Evolutionary conservation across 1,140 invertebrate species (phyloP), one percentile per base, ranked within the genome.

Genomic region (Diplogasteroides magnus): DNA sequence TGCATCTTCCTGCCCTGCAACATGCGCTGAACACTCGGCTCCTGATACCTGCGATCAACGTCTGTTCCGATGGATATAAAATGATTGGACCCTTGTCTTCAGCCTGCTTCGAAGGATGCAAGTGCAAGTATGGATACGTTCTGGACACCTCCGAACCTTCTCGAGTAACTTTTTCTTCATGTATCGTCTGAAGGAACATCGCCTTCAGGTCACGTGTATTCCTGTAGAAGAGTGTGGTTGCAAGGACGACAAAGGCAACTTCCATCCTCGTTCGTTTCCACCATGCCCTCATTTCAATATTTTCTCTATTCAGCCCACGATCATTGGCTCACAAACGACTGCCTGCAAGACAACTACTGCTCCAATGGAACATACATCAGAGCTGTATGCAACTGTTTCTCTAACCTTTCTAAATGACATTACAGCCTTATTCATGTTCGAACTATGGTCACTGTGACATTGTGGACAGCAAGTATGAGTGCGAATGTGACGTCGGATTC

Each of bases 161-260:
- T n/a, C n/a, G n/a, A n/a, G n/a, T n/a, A n/a, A n/a, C n/a, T n/a
- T n/a, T n/a, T n/a, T n/a, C n/a, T n/a, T n/a, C n/a, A n/a, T n/a
- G n/a, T n/a, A n/a, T n/a, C n/a, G n/a, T n/a, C n/a, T n/a, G n/a
- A n/a, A n/a, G n/a, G n/a, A n/a, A n/a, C n/a, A n/a, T n/a, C n/a
- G n/a, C n/a, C n/a, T 25, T 25, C 64, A n/a, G 14, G 59, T 74
- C n/a, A 67, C 68, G 13, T 74, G 73, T 58, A 68, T 74, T 61
- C 59, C 73, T n/a, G 19, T 74, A 3, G 64, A 62, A 3, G 31
- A 68, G 15, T 74, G 73, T 31, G 73, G 73, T 29, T 74, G 73
- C 26, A 55, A 60, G 31, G 73, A 74, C 23, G 1, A 2, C 2
- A 31, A 68, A n/a, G 73, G 73, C 28, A 74, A 66, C 37, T 11